Percentiles rank a stretch among this genome's conserved stretches.
These are phyloP conservation scores for Thamnophis sirtalis DNA, from an alignment of 2,113 vertebrate genomes.

Conservation along the genomic window DNA sequence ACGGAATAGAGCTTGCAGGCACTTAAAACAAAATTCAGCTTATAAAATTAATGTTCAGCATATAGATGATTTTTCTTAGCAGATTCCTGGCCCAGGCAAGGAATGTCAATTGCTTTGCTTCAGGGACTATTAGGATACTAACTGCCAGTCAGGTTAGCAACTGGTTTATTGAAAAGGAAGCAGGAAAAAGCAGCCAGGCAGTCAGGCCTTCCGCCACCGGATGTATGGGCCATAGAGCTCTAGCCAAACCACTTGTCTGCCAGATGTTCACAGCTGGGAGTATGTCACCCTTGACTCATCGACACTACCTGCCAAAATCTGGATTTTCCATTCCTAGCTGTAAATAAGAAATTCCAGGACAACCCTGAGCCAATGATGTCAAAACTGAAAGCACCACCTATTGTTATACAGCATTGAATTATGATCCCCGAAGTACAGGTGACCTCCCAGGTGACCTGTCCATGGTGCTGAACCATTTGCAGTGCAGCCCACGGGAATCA, in stretches of 20 bases:
- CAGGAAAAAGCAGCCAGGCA: not conserved
- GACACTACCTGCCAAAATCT: not conserved
- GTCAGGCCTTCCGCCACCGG: not conserved
- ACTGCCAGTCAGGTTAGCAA: not conserved
- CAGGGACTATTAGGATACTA: not conserved
- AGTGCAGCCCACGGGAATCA: not conserved
- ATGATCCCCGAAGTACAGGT: not conserved
- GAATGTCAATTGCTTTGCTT: not conserved
- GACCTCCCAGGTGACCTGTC: slow-evolving; percentile 14
- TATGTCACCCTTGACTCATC: slow-evolving; percentile 16
- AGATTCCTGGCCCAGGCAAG: not conserved
- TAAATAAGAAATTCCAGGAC: not conserved
- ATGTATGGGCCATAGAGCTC: not conserved
- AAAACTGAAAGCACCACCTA: not conserved
- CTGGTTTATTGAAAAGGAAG: not conserved
- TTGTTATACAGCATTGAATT: not conserved
- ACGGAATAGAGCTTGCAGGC: not conserved
- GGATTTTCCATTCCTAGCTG: slow-evolving; percentile 1
- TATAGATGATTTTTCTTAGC: not conserved
- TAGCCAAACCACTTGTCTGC: slow-evolving; percentile 1
- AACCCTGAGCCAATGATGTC: not conserved
- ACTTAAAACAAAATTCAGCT: not conserved
- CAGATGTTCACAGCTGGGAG: slow-evolving; percentile 28
- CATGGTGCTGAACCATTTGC: slow-evolving; percentile 20
- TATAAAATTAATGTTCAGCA: not conserved